Evolutionary conservation across 1,140 invertebrate species (phyloP), one percentile per base, ranked within the genome.

Genomic region (Leptinotarsa texana): DNA sequence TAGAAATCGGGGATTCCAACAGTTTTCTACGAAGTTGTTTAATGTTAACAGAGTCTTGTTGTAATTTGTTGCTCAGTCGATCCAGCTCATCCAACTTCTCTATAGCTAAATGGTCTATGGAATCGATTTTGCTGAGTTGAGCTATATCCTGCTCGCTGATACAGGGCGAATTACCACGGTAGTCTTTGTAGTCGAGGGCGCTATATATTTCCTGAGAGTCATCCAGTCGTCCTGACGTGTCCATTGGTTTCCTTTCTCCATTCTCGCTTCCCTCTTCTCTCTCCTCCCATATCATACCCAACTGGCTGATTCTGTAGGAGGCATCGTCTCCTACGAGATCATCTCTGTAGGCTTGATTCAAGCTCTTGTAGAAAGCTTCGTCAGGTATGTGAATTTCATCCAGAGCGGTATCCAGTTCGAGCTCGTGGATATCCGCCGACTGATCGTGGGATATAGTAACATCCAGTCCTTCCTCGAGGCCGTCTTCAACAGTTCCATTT

Each of bases 311-410:
- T 73, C 90, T 89, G 6, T 89, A 89, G 42, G 84, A 51, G 21
- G 86, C 87, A 82, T 91, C 89, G 79, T 90, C 88, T 80, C 89
- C 90, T 42, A 91, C 91, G 27, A 92, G 85, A 83, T 94, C 93
- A 78, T 96, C 93, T 57, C 94, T 88, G 85, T 95, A 95, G 24
- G 93, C 94, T 83, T 93, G 93, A 85, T 96, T 96, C 21, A 96
- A 87, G 83, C 93, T 95, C 78, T 93, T 90, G 84, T 96, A 96
- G 86, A 96, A 96, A 13, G 93, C 93, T 86, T 96, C 95, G 83
- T 95, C 93, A 4, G 94, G 93, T 57, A 89, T 87, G 77, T 87
- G 86, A 63, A 84, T 83, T 80, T 89, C 87, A 67, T 89, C 88
- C 17, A 89, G 87, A 74, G 84, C 86, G 57, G 88, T 79, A 17